A percentile compares a stretch with the other conserved stretches of the same genome.
Evolutionary conservation across 1,140 invertebrate species (phyloP).

Genomic region (Leptinotarsa lineolata): DNA sequence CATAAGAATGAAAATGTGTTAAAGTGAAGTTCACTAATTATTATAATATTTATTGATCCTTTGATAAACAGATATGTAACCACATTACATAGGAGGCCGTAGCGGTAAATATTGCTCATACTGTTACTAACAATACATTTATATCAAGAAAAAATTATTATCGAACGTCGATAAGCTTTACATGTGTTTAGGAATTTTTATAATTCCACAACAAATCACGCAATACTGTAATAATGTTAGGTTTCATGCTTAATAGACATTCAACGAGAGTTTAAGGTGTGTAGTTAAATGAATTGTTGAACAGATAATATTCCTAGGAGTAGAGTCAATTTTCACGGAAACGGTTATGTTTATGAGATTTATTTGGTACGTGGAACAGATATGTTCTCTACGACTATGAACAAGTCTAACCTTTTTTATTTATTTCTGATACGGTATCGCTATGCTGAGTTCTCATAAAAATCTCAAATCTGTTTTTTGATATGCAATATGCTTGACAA

Average conservation of each 20-base stretch:
- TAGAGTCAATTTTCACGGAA: background rate
- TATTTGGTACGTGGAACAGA: too few relatives aligned
- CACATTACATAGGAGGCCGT: background rate
- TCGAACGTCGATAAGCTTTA: slow-evolving; percentile 11
- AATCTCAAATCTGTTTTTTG: too few relatives aligned
- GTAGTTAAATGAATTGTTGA: background rate
- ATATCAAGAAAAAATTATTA: background rate
- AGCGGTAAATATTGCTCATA: background rate
- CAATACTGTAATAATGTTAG: slow-evolving; percentile 5
- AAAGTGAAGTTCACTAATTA: too few relatives aligned
- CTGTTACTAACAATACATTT: background rate
- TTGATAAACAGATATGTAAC: too few relatives aligned
- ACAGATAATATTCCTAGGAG: background rate
- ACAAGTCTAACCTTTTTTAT: too few relatives aligned
- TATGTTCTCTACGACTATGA: too few relatives aligned
- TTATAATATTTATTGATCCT: too few relatives aligned
- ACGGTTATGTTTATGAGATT: background rate
- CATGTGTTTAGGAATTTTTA: slow-evolving; percentile 16
- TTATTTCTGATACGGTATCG: too few relatives aligned
- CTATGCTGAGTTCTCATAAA: too few relatives aligned
- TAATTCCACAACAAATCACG: slow-evolving; percentile 6
- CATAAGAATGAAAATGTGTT: too few relatives aligned
- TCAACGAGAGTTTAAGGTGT: background rate
- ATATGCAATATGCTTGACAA: too few relatives aligned
- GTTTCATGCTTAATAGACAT: slow-evolving; percentile 2